Percentiles rank a stretch among this genome's conserved stretches.
These are phyloP conservation scores for Bradysia coprophila DNA, from an alignment of 1,140 invertebrate genomes.

Conservation along the genomic window DNA sequence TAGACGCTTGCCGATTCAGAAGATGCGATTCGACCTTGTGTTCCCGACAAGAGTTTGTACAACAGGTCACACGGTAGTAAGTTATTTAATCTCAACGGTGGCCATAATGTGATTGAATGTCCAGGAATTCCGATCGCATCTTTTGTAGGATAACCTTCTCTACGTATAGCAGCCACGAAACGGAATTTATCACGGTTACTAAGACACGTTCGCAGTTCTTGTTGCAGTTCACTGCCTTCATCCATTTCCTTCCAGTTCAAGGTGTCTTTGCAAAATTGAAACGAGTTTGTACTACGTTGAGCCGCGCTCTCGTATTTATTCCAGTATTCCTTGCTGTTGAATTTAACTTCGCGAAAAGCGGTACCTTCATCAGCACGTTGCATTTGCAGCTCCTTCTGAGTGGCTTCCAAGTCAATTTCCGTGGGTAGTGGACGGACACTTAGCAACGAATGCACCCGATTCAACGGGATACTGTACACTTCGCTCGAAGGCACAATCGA, in stretches of 20 bases:
- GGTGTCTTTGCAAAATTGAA: slow-evolving; percentile 6
- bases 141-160: slow-evolving; percentile 64
- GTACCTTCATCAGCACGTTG: background rate
- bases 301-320: background rate
- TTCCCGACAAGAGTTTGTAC: slow-evolving; percentile 32
- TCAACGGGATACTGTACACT: slow-evolving; percentile 18
- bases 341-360: too few species aligned
- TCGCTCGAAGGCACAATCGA: slow-evolving; percentile 10
- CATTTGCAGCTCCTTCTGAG: background rate
- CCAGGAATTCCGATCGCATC: slow-evolving; percentile 39
- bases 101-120: slow-evolving; percentile 66
- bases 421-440: background rate
- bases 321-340: slow-evolving; percentile 2
- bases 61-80: slow-evolving; percentile 53
- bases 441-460: slow-evolving; percentile 16
- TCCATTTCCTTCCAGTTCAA: slow-evolving; percentile 13
- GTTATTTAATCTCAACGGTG: slow-evolving; percentile 65
- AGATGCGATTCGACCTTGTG: slow-evolving; percentile 39
- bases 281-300: background rate
- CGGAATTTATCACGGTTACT: slow-evolving; percentile 13
- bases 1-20: slow-evolving; percentile 18
- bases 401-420: background rate
- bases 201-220: slow-evolving; percentile 12
- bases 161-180: slow-evolving; percentile 36
- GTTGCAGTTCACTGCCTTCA: slow-evolving; percentile 6